phyloP scores from a whole-genome alignment of 2,888 invertebrate genomes.

The Ganaspis brasiliensis region DNA sequence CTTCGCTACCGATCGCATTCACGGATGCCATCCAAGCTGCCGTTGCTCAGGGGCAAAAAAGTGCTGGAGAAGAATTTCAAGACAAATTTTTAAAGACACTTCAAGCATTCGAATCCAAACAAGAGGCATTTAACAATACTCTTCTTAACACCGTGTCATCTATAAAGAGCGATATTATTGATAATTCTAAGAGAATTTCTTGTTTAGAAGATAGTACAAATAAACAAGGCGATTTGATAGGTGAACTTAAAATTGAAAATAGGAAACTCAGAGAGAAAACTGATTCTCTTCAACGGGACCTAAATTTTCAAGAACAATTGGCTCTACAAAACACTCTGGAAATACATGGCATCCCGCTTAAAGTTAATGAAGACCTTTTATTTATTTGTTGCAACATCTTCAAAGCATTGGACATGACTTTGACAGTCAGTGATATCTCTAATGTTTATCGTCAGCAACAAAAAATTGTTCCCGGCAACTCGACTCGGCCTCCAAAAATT shows the following conservation, averaged over 20 bases:
- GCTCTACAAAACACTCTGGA: not conserved
- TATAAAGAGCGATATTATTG: not conserved
- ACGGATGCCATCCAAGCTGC: too few relatives aligned
- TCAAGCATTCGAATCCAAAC: not conserved
- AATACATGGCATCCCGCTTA: not conserved
- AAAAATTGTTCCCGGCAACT: not conserved
- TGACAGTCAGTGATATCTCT: not conserved
- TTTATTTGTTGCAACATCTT: not conserved
- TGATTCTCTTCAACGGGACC: too few relatives aligned
- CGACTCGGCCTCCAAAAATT: not conserved
- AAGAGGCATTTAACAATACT: too few relatives aligned
- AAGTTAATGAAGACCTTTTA: not conserved
- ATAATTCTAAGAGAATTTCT: not conserved
- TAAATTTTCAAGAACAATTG: too few relatives aligned
- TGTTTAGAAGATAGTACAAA: not conserved
- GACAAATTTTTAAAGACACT: not conserved
- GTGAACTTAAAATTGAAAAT: not conserved
- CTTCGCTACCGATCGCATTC: too few relatives aligned
- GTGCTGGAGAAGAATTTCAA: not conserved
- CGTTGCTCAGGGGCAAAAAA: too few relatives aligned
- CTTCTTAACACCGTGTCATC: not conserved
- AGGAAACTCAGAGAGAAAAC: not conserved
- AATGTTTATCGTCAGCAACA: not conserved
- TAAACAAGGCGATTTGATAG: not conserved
- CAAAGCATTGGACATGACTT: not conserved